A percentile compares a stretch with the other conserved stretches of the same genome.
These are phyloP conservation scores for Drosophila tropicalis DNA, from an alignment of 1,140 invertebrate species.

Conservation along the genomic window DNA sequence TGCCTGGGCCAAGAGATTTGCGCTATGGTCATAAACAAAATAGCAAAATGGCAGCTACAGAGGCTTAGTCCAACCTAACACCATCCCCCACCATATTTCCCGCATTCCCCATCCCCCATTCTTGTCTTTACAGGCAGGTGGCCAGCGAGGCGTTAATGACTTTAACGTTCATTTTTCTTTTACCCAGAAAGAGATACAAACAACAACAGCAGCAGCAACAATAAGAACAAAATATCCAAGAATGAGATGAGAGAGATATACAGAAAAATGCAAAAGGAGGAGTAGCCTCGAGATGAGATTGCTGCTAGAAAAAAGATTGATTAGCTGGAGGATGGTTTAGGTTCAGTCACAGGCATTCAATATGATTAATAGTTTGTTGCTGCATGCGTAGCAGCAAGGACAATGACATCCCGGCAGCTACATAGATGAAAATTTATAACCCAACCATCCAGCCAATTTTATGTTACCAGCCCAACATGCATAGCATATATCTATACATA, in stretches of 20 bases:
- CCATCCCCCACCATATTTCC: background rate
- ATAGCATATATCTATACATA: background rate
- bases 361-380: constrained; percentile 79
- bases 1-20: constrained; percentile 55
- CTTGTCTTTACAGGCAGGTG: constrained; percentile 53
- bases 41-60: constrained; percentile 66
- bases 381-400: constrained; percentile 66
- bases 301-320: constrained; percentile 71
- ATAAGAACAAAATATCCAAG: background rate
- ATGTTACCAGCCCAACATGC: constrained; percentile 43
- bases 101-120: background rate
- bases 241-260: background rate
- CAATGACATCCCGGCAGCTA: constrained; percentile 27
- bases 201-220: background rate
- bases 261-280: background rate
- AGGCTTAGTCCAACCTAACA: constrained; percentile 48
- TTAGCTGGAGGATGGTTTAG: constrained; percentile 55
- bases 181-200: constrained; percentile 14
- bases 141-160: constrained; percentile 76
- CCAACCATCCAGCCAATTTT: constrained; percentile 68
- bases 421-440: constrained; percentile 65
- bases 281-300: constrained; percentile 46
- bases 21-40: constrained; percentile 72
- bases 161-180: constrained; percentile 77
- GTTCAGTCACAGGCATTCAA: constrained; percentile 57